These are phyloP conservation scores for Dendrocincla fuliginosa DNA, from an alignment of 2,797 vertebrate genomes.

Conservation along the genomic window DNA sequence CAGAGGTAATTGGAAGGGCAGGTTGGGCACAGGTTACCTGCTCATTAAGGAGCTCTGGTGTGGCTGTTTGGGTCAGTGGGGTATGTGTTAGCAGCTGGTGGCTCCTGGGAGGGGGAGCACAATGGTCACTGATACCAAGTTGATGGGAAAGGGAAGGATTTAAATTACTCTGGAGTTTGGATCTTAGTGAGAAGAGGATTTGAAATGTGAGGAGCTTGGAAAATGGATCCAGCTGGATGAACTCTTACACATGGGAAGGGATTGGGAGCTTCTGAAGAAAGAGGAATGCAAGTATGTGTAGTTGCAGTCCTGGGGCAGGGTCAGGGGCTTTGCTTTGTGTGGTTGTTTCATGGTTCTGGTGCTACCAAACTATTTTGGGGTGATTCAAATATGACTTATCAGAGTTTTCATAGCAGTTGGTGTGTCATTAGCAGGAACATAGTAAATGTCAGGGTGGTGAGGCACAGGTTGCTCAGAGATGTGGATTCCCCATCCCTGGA, in stretches of 20 bases:
- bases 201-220: not conserved
- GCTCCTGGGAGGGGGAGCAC: not conserved
- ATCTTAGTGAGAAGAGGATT: not conserved
- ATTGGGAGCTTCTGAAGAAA: not conserved
- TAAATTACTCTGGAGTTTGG: fast-evolving
- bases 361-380: not conserved
- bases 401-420: not conserved
- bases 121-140: not conserved
- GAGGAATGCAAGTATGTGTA: not conserved
- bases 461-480: not conserved
- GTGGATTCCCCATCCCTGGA: not conserved
- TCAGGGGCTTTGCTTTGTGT: not conserved
- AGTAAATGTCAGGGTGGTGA: not conserved
- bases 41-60: not conserved
- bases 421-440: not conserved
- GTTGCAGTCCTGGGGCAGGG: not conserved
- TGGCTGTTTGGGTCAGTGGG: not conserved
- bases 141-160: not conserved
- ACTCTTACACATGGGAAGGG: not conserved
- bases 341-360: not conserved
- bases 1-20: not conserved
- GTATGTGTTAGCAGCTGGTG: not conserved
- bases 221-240: not conserved
- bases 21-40: not conserved
- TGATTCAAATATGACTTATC: not conserved